Conservation (phyloP, 2,888 invertebrate genomes). For the Apamea crenata region DNA sequence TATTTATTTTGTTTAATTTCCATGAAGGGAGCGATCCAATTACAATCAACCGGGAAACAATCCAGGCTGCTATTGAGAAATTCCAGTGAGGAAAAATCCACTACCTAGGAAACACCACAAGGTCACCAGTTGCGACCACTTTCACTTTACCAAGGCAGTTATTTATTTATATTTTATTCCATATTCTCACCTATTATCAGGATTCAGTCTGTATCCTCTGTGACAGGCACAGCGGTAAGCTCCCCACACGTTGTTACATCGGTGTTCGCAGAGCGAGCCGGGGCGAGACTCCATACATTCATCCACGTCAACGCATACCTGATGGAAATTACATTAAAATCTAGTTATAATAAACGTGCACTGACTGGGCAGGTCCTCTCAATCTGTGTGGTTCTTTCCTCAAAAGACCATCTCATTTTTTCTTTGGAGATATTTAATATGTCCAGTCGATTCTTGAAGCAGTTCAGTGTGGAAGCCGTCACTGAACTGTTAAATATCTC, state of each 20-base stretch:
- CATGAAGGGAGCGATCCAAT: not conserved
- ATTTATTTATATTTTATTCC: not conserved
- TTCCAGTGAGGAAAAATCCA: not conserved
- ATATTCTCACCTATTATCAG: conserved; percentile 79
- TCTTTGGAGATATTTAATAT: too few species aligned
- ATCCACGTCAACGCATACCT: conserved; percentile 92
- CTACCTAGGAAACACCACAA: not conserved
- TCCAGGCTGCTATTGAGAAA: not conserved
- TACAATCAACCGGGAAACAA: not conserved
- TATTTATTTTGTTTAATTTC: not conserved
- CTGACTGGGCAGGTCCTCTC: too few species aligned
- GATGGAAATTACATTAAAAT: not conserved
- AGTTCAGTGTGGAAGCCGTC: too few species aligned
- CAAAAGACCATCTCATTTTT: too few species aligned
- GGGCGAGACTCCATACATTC: conserved; percentile 89
- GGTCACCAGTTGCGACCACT: not conserved
- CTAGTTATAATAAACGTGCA: too few species aligned
- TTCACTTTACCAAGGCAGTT: not conserved
- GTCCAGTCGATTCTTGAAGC: too few species aligned
- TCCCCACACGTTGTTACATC: conserved; percentile 97
- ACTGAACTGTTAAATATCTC: too few species aligned
- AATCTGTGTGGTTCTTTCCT: too few species aligned
- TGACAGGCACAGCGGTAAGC: conserved; percentile 97
- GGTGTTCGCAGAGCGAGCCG: conserved; percentile 93
- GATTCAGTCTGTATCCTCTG: conserved; percentile 94